phyloP scores from a whole-genome alignment of 1,140 invertebrate species.

The Cotesia glomerata region DNA sequence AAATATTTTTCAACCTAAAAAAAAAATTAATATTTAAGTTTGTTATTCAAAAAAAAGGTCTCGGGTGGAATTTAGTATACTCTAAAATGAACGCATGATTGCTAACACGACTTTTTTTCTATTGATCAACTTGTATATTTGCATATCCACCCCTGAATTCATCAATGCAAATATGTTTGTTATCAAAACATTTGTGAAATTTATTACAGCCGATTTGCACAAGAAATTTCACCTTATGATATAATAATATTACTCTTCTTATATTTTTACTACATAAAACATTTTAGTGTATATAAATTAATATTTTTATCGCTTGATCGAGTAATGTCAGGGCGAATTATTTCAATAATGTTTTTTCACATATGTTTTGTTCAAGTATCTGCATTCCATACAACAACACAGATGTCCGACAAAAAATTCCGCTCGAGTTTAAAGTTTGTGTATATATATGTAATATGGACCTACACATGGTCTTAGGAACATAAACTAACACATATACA shows the following conservation, averaged over 20 bases:
- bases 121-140: background rate
- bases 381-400: conserved; percentile 6
- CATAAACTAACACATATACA: too few species aligned
- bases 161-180: background rate
- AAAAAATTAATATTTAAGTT: too few species aligned
- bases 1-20: too few species aligned
- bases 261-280: background rate
- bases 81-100: too few species aligned
- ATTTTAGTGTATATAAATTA: background rate
- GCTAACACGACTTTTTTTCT: background rate
- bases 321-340: background rate
- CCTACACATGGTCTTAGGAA: too few species aligned
- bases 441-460: too few species aligned
- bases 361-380: background rate
- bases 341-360: background rate
- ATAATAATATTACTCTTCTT: background rate
- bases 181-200: background rate
- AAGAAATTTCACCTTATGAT: background rate
- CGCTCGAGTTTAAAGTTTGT: background rate
- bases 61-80: too few species aligned
- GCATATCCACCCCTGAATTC: background rate
- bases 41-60: too few species aligned
- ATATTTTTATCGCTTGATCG: too few species aligned
- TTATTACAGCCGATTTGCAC: background rate
- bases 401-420: conserved; percentile 16